Evolutionary conservation across 2,797 vertebrate genomes (phyloP), one percentile per base, ranked within the genome.

Genomic region (Chelmon rostratus): DNA sequence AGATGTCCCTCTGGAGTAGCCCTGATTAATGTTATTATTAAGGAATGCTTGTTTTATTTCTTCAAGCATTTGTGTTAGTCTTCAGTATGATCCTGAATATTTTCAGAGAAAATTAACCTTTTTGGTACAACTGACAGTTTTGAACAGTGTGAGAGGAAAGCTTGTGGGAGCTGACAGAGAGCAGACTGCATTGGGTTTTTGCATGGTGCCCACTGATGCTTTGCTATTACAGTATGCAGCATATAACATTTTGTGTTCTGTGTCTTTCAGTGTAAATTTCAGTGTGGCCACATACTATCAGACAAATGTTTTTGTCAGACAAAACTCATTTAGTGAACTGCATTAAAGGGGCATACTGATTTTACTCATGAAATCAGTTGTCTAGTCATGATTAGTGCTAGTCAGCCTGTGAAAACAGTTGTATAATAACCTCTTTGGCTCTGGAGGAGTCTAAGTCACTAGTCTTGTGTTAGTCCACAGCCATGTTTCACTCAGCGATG

Each of bases 1-100:
- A 97, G 97, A 97, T 97, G 97, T 96, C 89, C 89, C 46, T 85
- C 88, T 91, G 92, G 93, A 93, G 90, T 80, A 82, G 92, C 78
- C 92, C 79, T 94, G 92, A 95, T 95, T 92, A 96, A 93, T 93
- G 89, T 81, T 89, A 90, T 94, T 94, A 91, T 88, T 81, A 68
- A 76, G 75, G 79, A 84, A 86, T 82, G 75, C 47, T 69, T 88
- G 87, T 79, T 86, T 81, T 74, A 82, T 88, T 86, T 83, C 82
- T 74, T 56, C 18, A 23, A 58, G 58, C 67, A 25, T 81, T 79
- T 66, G 25, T 37, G 38, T 78, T 72, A 71, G 63, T 54, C 19
- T 80, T 71, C 59, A 33, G 63, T 49, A 6, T 72, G 47, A 79
- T 80, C 56, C 54, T 69, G 72, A 46, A 67, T 79, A 54, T 80